Base-by-base conservation (phyloP, 2,888 invertebrate species). In the Leptinotarsa tumamoca region DNA sequence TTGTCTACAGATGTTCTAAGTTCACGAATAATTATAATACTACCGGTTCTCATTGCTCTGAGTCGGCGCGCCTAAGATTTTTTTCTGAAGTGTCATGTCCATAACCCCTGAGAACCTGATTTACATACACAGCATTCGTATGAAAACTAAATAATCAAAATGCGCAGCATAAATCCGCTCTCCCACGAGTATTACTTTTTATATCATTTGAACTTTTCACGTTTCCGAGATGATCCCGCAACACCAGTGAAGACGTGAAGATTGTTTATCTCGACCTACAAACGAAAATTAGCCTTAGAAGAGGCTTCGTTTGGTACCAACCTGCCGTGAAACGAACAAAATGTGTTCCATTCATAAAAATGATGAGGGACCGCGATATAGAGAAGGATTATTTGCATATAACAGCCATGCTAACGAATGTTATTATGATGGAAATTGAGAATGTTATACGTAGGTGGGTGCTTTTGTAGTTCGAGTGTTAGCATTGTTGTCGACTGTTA, bases 161-260 rank as follows among this genome's bases (percentile, higher is more conserved):
- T 78, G 78, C 78, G 70, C 72, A 61, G 71, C 73, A 78, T 77
- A 66, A 73, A 68, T 67, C 56, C 68, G 72, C 71, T 83, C 82
- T 83, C 84, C 84, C 84, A 84, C 84, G 84, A 83, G 80, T 83
- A 82, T 81, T 82, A 82, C 77, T 83, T 82, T 83, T 83, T 83
- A 82, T 83, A 82, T 78, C 82, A 74, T 82, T 82, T 83, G 83
- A 83, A 83, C 83, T 83, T 81, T 82, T 77, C 81, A 81, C 83
- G 81, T 82, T 80, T 81, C 80, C 76, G 68, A 78, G 82, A 81
- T 81, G 78, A 83, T 81, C 83, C 80, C 76, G 72, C 75, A 75
- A 78, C 79, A 80, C 78, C 79, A 78, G 71, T 61, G 76, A 69
- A 68, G 79, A 82, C 81, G 81, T 81, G 81, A 78, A 79, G 81